phyloP scores from a whole-genome alignment of 2,113 vertebrate genomes.

The Craseonycteris thonglongyai region DNA sequence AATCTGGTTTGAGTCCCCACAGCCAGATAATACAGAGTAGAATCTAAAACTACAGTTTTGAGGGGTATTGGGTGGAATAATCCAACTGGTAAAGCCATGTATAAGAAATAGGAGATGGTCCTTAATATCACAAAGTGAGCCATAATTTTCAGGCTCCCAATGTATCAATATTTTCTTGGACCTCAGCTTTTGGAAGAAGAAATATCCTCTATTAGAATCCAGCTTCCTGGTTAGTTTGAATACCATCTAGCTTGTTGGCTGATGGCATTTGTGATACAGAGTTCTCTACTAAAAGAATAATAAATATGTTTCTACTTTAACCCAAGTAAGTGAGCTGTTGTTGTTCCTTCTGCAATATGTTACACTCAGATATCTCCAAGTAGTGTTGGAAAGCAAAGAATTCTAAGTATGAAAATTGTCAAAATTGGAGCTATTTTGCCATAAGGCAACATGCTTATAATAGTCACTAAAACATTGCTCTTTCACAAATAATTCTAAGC shows the following conservation, averaged over 20 bases:
- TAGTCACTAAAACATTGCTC: constrained; percentile 2
- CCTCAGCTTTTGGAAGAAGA: constrained; percentile 27
- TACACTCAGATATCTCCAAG: constrained; percentile 16
- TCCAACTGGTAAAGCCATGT: constrained; percentile 39
- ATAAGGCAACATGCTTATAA: not conserved
- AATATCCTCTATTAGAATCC: constrained; percentile 34
- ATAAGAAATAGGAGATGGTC: constrained; percentile 7
- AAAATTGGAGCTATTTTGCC: constrained; percentile 38
- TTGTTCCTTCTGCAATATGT: constrained; percentile 38
- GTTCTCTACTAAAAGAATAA: not conserved
- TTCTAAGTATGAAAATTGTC: constrained; percentile 44
- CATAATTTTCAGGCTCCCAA: constrained; percentile 7
- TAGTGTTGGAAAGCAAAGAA: constrained; percentile 44
- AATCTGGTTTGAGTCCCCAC: constrained; percentile 68
- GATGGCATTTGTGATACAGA: not conserved
- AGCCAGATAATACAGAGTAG: constrained; percentile 45
- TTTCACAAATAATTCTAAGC: constrained; percentile 38
- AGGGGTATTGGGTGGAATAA: constrained; percentile 60
- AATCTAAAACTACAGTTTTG: constrained; percentile 68
- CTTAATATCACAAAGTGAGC: not conserved
- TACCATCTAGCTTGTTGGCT: not conserved
- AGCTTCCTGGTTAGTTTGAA: not conserved
- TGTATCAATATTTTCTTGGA: constrained; percentile 22
- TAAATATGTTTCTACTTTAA: constrained; percentile 52
- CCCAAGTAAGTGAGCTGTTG: constrained; percentile 15